Evolutionary conservation across 2,888 invertebrate genomes (phyloP).

Genomic region (Choreutis nemorana): DNA sequence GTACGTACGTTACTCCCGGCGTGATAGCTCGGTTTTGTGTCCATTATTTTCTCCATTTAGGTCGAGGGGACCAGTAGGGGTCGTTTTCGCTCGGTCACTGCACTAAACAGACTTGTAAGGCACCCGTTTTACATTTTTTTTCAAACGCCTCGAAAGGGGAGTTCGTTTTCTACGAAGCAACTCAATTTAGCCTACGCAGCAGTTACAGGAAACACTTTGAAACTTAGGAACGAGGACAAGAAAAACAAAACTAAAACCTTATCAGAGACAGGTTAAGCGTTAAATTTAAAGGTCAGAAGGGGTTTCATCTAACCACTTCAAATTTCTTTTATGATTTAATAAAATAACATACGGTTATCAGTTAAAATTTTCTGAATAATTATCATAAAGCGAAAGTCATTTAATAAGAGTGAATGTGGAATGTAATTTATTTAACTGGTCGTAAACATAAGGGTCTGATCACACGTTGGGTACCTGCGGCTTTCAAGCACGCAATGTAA

Average conservation of each 20-base stretch:
- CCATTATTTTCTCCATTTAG: conserved; percentile 51
- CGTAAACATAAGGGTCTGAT: conserved; percentile 20
- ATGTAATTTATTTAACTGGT: conserved; percentile 16
- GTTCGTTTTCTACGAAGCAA: conserved; percentile 28
- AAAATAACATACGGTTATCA: too few relatives aligned
- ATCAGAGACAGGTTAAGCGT: too few relatives aligned
- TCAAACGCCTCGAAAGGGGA: conserved; percentile 30
- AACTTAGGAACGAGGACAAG: too few relatives aligned
- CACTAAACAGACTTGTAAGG: conserved; percentile 47
- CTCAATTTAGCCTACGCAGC: conserved; percentile 28
- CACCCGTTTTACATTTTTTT: conserved; percentile 31
- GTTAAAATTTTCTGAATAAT: not conserved
- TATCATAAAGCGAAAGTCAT: not conserved
- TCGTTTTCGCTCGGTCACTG: conserved; percentile 50
- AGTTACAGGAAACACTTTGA: conserved; percentile 9
- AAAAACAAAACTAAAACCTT: too few relatives aligned
- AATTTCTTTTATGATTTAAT: too few relatives aligned
- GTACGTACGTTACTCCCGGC: conserved; percentile 50
- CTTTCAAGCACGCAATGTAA: conserved; percentile 42
- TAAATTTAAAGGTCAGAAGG: too few relatives aligned
- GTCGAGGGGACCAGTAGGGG: conserved; percentile 41
- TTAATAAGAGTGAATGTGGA: too few relatives aligned
- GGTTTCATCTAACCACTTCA: too few relatives aligned
- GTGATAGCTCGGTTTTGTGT: conserved; percentile 40
- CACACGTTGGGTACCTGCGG: conserved; percentile 27